Evolutionary conservation across 1,140 invertebrate species (phyloP).

Genomic region (Drosophila navojoa): DNA sequence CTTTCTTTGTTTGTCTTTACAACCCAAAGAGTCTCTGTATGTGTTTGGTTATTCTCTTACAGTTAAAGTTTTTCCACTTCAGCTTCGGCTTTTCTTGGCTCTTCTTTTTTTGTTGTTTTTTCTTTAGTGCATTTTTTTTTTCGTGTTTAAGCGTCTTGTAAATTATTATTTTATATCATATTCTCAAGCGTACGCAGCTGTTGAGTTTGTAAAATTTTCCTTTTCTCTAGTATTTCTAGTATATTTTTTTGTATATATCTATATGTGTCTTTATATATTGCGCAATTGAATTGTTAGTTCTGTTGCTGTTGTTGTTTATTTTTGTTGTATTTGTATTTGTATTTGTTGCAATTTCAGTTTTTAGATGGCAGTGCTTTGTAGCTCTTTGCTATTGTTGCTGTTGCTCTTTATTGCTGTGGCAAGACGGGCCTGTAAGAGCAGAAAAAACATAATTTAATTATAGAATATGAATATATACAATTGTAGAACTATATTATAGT

Average conservation of each 20-base stretch:
- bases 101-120: too few relatives aligned
- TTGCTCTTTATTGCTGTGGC: constrained; percentile 47
- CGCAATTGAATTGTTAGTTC: constrained; percentile 51
- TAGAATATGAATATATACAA: too few relatives aligned
- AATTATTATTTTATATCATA: constrained; percentile 50
- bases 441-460: too few relatives aligned
- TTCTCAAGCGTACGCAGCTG: constrained; percentile 26
- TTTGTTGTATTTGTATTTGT: neutral
- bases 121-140: constrained; percentile 26
- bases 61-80: constrained; percentile 47
- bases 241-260: constrained; percentile 35
- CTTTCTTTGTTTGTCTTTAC: constrained; percentile 53
- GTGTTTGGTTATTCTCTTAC: constrained; percentile 44
- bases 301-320: constrained; percentile 45
- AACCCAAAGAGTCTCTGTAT: constrained; percentile 69
- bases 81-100: constrained; percentile 17
- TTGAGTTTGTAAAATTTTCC: constrained; percentile 56
- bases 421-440: constrained; percentile 30
- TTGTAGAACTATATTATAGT: too few relatives aligned
- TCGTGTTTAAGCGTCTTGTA: constrained; percentile 27
- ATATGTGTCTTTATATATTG: constrained; percentile 35
- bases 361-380: constrained; percentile 69
- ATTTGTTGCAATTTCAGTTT: constrained; percentile 24
- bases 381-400: constrained; percentile 65
- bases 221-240: constrained; percentile 22